These are phyloP conservation scores for Lordiphosa andalusiaca DNA, from an alignment of 2,888 invertebrate genomes.

Conservation along the genomic window DNA sequence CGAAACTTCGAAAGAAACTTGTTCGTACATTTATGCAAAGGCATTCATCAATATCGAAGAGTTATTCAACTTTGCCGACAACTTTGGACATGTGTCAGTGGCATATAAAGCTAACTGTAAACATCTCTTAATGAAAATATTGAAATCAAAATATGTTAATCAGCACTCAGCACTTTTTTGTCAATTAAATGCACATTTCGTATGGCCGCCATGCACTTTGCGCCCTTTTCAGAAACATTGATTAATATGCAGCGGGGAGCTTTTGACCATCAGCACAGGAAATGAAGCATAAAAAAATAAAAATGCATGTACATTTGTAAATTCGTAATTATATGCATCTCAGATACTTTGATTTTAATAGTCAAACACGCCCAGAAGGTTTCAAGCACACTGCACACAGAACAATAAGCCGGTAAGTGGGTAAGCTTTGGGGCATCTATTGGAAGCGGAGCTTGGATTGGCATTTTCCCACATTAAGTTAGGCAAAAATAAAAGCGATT, in stretches of 20 bases:
- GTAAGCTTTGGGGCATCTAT: constrained; percentile 17
- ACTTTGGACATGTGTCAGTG: constrained; percentile 53
- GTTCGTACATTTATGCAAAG: constrained; percentile 54
- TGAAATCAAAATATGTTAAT: constrained; percentile 57
- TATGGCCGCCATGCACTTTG: constrained; percentile 73
- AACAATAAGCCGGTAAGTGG: constrained; percentile 9
- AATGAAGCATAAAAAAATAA: constrained; percentile 66
- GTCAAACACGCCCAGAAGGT: constrained; percentile 33
- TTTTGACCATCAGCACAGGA: constrained; percentile 49
- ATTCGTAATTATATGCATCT: constrained; percentile 51
- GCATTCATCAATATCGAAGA: constrained; percentile 67
- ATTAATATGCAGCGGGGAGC: constrained; percentile 69
- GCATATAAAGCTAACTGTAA: constrained; percentile 40
- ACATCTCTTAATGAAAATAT: constrained; percentile 64
- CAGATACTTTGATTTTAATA: constrained; percentile 64
- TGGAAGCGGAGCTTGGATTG: constrained; percentile 38
- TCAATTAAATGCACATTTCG: constrained; percentile 73
- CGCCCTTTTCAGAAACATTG: constrained; percentile 18
- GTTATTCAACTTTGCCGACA: constrained; percentile 72
- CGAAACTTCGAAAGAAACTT: constrained; percentile 34
- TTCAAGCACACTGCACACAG: constrained; percentile 1
- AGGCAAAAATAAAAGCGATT: constrained; percentile 29
- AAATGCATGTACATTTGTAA: constrained; percentile 56
- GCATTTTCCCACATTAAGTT: constrained; percentile 66
- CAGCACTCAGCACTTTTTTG: constrained; percentile 24